Percentiles rank a stretch among this genome's conserved stretches.
Conservation (phyloP, 2,797 vertebrate genomes). For the Melanotaenia nigrans region DNA sequence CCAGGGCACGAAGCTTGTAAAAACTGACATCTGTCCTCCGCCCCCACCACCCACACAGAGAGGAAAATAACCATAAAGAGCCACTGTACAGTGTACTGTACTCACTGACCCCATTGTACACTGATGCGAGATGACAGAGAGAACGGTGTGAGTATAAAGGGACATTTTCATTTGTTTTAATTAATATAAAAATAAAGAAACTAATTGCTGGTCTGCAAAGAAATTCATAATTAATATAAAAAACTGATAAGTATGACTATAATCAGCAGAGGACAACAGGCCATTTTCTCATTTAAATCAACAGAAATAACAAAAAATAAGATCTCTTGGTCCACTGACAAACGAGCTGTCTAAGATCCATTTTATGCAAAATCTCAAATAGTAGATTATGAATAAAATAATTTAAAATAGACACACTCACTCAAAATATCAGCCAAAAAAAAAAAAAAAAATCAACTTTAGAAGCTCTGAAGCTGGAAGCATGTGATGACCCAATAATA, state of each 20-base stretch:
- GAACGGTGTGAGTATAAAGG: not conserved
- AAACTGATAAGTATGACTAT: slow-evolving; percentile 12
- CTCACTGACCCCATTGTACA: slow-evolving; percentile 43
- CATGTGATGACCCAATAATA: not conserved
- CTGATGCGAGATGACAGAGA: not conserved
- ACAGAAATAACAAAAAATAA: not conserved
- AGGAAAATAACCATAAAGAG: slow-evolving; percentile 37
- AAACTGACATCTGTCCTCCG: slow-evolving; percentile 60
- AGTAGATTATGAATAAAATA: too few relatives aligned
- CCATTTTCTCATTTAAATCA: slow-evolving; percentile 3
- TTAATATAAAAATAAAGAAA: slow-evolving; percentile 13
- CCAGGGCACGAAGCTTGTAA: slow-evolving; percentile 62
- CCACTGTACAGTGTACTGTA: slow-evolving; percentile 44
- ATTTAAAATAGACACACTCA: too few relatives aligned
- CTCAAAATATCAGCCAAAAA: too few relatives aligned
- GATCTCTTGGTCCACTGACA: not conserved
- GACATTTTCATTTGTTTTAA: not conserved
- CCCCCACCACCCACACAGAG: slow-evolving; percentile 54
- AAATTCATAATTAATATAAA: slow-evolving; percentile 11
- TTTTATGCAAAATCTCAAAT: too few relatives aligned
- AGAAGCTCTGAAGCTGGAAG: not conserved
- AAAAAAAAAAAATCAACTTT: too few relatives aligned
- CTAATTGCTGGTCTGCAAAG: not conserved
- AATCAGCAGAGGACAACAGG: not conserved
- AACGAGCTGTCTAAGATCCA: not conserved